Evolutionary conservation across 2,113 vertebrate species (phyloP), one percentile per base, ranked within the genome.

Genomic region (Alaudala cheleensis): DNA sequence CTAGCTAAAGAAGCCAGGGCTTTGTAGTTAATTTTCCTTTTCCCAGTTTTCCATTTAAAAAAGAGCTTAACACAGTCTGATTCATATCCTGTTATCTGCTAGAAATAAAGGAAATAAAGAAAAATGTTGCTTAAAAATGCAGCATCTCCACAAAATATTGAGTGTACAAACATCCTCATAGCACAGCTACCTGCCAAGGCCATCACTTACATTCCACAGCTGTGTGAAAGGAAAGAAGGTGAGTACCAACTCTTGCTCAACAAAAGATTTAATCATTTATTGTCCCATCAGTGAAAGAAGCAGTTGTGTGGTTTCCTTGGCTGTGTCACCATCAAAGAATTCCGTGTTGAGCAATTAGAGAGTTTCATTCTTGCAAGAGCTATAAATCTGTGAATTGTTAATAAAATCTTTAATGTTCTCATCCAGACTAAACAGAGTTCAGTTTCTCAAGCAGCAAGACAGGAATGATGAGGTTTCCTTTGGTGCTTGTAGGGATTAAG

Each of bases 321-420:
- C 40, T 67, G 53, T 44, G 73, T 86, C 83, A 92, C 81, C 89
- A 71, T 71, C 87, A 84, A 95, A 84, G 81, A 92, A 92, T 93
- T 64, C 39, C 37, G 39, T 9, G 44, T 90, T 94, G 84, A 78
- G 91, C 83, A 95, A 93, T 88, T 86, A 81, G 64, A 82, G 80
- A 80, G 84, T 96, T 97, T 94, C 79, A 86, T 23, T 85, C 92
- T 77, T 11, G 12, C 67, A 83, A 65, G 15, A 93, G 86, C 65
- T 56, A 54, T 33, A 94, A 81, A 93, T 93, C 76, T 5, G 37
- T 83, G 88, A 80, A 25, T 26, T 96, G 91, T 91, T 91, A 96
- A 94, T 96, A 95, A 96, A 91, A 39, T 31, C 47, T 92, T 90
- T 82, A 77, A 92, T 29, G 40, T 21, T 85, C 93, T 86, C 66